Evolutionary conservation across 92 coral and sea anemone species (phyloP).

Genomic region (Epizoanthus fatuus): DNA sequence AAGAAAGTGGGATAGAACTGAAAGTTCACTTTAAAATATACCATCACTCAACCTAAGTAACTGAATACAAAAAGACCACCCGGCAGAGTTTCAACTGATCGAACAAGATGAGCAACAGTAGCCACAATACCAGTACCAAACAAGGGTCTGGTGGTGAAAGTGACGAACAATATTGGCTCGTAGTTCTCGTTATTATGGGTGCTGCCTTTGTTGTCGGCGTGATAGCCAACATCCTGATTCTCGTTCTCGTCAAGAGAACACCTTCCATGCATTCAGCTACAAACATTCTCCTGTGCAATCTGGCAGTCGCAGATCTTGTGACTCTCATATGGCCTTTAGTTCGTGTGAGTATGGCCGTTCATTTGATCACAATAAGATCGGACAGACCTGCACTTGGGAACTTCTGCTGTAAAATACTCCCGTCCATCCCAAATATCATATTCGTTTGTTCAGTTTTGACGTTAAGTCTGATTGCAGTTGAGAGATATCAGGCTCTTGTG

Average conservation of each 20-base stretch:
- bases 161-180: too few relatives aligned
- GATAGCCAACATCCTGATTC: constrained; percentile 10
- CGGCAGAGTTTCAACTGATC: too few relatives aligned
- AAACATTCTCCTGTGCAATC: constrained; percentile 10
- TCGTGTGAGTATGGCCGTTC: neutral
- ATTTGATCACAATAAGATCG: neutral
- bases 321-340: neutral
- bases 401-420: neutral
- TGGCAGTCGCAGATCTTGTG: constrained; percentile 9
- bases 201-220: neutral
- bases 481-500: constrained; percentile 12
- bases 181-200: too few relatives aligned
- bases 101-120: too few relatives aligned
- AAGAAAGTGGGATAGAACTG: too few relatives aligned
- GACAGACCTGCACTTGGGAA: neutral
- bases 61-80: too few relatives aligned
- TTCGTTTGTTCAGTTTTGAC: constrained; percentile 8
- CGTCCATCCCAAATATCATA: neutral
- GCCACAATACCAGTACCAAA: too few relatives aligned
- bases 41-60: too few relatives aligned
- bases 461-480: constrained; percentile 8
- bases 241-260: constrained; percentile 21
- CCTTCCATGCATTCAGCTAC: constrained; percentile 24
- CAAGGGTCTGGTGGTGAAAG: too few relatives aligned
- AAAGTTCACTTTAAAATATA: too few relatives aligned